These are phyloP conservation scores for Temnopleurus reevesii DNA, from an alignment of 53 echinoderm and acorn worm genomes.

Conservation along the genomic window DNA sequence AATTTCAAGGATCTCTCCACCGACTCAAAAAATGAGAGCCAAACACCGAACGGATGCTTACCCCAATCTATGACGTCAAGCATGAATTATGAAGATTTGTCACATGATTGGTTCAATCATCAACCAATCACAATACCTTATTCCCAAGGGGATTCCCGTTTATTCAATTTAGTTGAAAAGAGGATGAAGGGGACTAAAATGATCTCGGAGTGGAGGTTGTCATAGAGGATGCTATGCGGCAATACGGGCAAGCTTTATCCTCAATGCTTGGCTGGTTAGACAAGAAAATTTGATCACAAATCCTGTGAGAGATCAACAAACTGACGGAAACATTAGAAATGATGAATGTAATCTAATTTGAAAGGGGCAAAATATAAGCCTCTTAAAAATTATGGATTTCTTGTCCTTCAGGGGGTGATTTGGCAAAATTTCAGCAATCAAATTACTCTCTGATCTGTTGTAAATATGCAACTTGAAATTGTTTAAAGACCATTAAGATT, in stretches of 20 bases:
- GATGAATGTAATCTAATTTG: slow-evolving; percentile 7
- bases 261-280: background rate
- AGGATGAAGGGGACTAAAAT: background rate
- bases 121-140: slow-evolving; percentile 42
- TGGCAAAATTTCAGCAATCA: slow-evolving; percentile 42
- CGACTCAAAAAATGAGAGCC: background rate
- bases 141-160: slow-evolving; percentile 53
- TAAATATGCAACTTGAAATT: background rate
- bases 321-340: slow-evolving; percentile 44
- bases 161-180: slow-evolving; percentile 25
- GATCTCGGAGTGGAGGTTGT: background rate
- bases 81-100: slow-evolving; percentile 48
- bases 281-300: slow-evolving; percentile 19
- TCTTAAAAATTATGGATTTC: slow-evolving; percentile 4
- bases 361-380: slow-evolving; percentile 1
- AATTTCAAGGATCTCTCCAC: slow-evolving; percentile 8
- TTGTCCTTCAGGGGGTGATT: slow-evolving; percentile 9
- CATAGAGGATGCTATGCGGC: slow-evolving; percentile 10
- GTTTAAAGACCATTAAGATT: too few species aligned
- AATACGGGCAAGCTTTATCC: background rate
- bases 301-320: background rate
- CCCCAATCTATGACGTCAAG: slow-evolving; percentile 52
- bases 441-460: background rate
- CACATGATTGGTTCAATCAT: slow-evolving; percentile 54
- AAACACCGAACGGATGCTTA: slow-evolving; percentile 37